phyloP scores from a whole-genome alignment of 64 coral and sea anemone genomes.

The Dendronephthya gigantea region DNA sequence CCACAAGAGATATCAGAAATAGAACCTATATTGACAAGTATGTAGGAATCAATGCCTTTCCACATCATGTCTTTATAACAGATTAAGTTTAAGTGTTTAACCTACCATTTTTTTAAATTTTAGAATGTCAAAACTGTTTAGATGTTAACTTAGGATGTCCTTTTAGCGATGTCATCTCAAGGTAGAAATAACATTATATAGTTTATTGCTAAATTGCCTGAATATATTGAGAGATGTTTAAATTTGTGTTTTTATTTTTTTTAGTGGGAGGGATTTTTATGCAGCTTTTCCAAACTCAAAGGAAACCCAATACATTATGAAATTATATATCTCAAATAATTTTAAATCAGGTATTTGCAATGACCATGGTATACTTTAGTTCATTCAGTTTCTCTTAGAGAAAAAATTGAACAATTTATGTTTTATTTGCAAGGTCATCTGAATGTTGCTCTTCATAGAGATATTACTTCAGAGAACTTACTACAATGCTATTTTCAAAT shows the following conservation, averaged over 20 bases:
- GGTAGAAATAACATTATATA: conserved; percentile 13
- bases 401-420: too few relatives aligned
- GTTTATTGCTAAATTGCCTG: neutral
- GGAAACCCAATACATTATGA: conserved; percentile 68
- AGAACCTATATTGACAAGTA: conserved; percentile 88
- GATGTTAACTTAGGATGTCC: conserved; percentile 54
- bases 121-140: conserved; percentile 51
- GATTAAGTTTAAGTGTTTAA: neutral
- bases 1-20: conserved; percentile 54
- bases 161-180: conserved; percentile 50
- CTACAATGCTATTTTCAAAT: conserved; percentile 14
- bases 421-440: neutral
- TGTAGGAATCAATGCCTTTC: too few relatives aligned
- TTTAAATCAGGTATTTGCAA: conserved; percentile 47
- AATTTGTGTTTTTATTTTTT: neutral
- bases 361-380: neutral
- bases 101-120: neutral
- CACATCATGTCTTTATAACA: too few relatives aligned
- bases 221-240: too few relatives aligned
- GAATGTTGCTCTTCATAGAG: conserved; percentile 4
- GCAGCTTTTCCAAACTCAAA: conserved; percentile 61
- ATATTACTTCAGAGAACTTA: neutral
- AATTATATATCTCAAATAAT: conserved; percentile 23
- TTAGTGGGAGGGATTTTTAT: conserved; percentile 43
- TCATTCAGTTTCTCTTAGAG: too few relatives aligned